Evolutionary conservation across 2,113 vertebrate species (phyloP).

Genomic region (Rhinogobius similis): DNA sequence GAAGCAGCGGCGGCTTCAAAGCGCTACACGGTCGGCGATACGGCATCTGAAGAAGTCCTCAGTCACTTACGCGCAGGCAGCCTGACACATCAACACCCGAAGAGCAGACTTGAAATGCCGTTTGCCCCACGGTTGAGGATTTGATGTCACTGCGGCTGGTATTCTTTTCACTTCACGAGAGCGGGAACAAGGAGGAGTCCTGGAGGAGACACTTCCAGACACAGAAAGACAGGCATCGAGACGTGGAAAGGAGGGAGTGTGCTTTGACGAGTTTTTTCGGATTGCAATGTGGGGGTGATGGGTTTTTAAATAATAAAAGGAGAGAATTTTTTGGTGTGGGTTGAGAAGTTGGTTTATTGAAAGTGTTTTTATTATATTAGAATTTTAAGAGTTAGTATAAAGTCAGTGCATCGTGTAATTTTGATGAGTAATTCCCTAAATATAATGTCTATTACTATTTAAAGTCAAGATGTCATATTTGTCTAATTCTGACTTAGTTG

Average conservation of each 20-base stretch:
- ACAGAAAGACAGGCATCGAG: background rate
- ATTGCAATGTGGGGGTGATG: background rate
- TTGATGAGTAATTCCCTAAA: background rate
- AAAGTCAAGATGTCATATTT: too few species aligned
- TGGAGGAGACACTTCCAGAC: background rate
- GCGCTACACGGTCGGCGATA: conserved; percentile 62
- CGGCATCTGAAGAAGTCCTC: conserved; percentile 58
- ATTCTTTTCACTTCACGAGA: conserved; percentile 7
- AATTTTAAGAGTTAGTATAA: background rate
- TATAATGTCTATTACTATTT: background rate
- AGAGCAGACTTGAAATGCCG: conserved; percentile 36
- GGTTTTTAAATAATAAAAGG: background rate
- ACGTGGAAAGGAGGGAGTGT: background rate
- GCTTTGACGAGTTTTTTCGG: background rate
- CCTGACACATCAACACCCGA: conserved; percentile 49
- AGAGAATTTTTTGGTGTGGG: background rate
- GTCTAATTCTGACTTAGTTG: too few species aligned
- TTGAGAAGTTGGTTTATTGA: background rate
- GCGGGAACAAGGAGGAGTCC: background rate
- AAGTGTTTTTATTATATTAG: background rate
- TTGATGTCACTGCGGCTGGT: conserved; percentile 34
- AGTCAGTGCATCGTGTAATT: background rate
- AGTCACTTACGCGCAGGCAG: conserved; percentile 53
- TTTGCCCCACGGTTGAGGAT: conserved; percentile 18
- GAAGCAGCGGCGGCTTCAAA: conserved; percentile 67